Conservation (phyloP, 2,888 invertebrate genomes). For the Polydrusus tereticollis region DNA sequence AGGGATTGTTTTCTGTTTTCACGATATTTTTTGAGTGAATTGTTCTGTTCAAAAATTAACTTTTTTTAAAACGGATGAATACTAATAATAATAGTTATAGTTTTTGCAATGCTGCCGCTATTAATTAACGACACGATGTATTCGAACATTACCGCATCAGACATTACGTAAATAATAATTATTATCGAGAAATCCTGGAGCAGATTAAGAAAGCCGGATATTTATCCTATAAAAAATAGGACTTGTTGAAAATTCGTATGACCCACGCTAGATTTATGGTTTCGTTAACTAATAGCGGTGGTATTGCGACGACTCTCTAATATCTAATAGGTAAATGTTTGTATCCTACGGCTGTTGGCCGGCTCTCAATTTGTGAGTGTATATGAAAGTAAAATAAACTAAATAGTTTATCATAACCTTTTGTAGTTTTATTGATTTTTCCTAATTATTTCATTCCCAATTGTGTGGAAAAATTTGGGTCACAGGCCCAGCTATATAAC, state of each 20-base stretch:
- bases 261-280: slow-evolving; percentile 1
- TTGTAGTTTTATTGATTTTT: slow-evolving; percentile 46
- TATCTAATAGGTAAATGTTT: slow-evolving; percentile 68
- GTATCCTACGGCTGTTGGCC: slow-evolving; percentile 69
- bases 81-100: slow-evolving; percentile 69
- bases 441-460: background rate
- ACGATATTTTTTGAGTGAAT: background rate
- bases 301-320: slow-evolving; percentile 41
- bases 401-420: slow-evolving; percentile 69
- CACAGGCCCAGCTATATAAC: too few relatives aligned
- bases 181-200: too few relatives aligned
- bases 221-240: too few relatives aligned
- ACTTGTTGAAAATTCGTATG: too few relatives aligned
- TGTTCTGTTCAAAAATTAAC: slow-evolving; percentile 48
- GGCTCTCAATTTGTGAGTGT: slow-evolving; percentile 70
- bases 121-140: slow-evolving; percentile 11
- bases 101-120: slow-evolving; percentile 17
- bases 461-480: background rate
- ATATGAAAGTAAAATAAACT: slow-evolving; percentile 71
- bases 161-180: too few relatives aligned
- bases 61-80: slow-evolving; percentile 64
- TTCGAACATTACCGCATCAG: too few relatives aligned
- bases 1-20: background rate
- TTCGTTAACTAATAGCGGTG: slow-evolving; percentile 10
- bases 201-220: too few relatives aligned